Evolutionary conservation across 2,888 invertebrate species (phyloP), one percentile per base, ranked within the genome.

Genomic region (Cantharis flavilabris): DNA sequence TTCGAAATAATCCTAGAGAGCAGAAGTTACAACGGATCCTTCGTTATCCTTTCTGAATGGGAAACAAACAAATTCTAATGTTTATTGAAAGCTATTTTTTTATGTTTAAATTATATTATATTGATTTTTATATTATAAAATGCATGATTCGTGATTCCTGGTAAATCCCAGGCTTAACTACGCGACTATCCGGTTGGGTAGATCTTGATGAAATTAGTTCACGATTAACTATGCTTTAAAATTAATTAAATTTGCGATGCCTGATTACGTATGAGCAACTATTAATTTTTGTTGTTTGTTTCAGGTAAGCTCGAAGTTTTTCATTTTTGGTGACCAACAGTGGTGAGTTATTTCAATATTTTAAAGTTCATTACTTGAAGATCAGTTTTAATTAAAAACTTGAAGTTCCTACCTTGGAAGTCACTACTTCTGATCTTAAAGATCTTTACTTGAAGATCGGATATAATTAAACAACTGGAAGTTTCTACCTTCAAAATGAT

Each of bases 1-100:
- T 23, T 49, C 23, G 62, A 64, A 67, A 26, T 28, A 62, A 77
- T 74, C 72, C 75, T 77, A 77, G 77, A 75, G 70, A 69, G 77
- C 77, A 69, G 65, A 69, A 28, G 28, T 30, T 33, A 13, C 33
- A 33, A 5, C 13, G 33, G 33, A 33, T 33, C 13, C 33, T n/a
- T 13, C 33, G 33, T 33, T 33, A 33, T 13, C 13, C 33, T 33
- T 13, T 33, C 5, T 33, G 13, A 16, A 16, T n/a, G 4, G 13
- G 1, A 13, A 13, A 33, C 11, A 33, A 13, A 33, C 33, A 33
- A 5, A 13, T 28, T 28, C 9, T 28, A 28, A 28, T 9, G 9
- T 28, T 28, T 10, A 10, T 28, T 9, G 10, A 2, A 28, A 28
- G 10, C 28, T 33, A 20, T 20, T 20, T 20, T 20, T 20, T 20